Base-by-base conservation (phyloP, 2,797 vertebrate species). In the Passerculus sandwichensis region DNA sequence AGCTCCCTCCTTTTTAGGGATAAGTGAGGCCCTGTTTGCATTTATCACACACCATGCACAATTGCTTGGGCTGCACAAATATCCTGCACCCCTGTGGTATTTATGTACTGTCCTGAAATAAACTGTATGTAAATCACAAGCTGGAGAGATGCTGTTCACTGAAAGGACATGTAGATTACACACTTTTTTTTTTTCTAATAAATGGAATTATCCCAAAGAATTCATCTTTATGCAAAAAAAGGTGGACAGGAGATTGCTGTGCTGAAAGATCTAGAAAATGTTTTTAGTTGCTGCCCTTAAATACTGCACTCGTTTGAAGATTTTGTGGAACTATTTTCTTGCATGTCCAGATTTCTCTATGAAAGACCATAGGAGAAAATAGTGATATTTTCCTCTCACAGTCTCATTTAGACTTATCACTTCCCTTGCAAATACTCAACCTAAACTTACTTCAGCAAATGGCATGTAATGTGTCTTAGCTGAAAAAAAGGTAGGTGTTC, bases 361-460 rank as follows among this genome's bases (percentile, higher is more conserved):
- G 47, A 72, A 89, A 77, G 7, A 77, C 6, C 21, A 14, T 32
- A 17, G 36, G 47, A 45, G 23, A 85, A 3, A 18, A 54, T 60
- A 53, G 5, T 42, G 30, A 9, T 67, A 18, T 75, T 60, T 80
- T 1, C 40, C 22, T 27, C 6, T 7, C 10, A 8, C 25, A 1
- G 20, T 44, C 10, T 60, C 9, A 47, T 50, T 30, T 34, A 12
- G 2, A 10, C 3, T 67, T 76, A 40, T 8, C 18, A 11, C 17
- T 86, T 65, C 32, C 40, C 20, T 75, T 96, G 20, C n/a, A 89
- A 53, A 71, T 76, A 89, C 34, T 85, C 50, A 87, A 18, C 53
- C 91, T 86, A 71, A 80, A 57, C 7, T 75, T 95, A 74, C 29
- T 91, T 93, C 40, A 82, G 30, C 65, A 91, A 93, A 76, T 50